Evolutionary conservation across 2,113 vertebrate species (phyloP).

Genomic region (Hippocampus barbouri): DNA sequence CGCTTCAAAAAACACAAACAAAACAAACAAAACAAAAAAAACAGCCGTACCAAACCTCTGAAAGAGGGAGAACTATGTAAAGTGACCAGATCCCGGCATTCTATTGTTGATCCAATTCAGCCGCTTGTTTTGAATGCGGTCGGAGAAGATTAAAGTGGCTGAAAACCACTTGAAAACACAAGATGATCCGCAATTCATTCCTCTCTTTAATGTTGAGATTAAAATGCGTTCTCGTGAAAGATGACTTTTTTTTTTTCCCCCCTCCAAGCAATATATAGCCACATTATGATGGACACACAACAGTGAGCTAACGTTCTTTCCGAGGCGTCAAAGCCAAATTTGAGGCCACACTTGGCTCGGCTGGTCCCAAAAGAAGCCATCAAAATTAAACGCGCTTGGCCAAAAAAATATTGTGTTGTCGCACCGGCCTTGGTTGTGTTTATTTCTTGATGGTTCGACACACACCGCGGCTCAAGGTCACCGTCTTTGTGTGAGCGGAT

Average conservation of each 20-base stretch:
- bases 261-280: conserved; percentile 7
- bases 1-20: conserved; percentile 3
- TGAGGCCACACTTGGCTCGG: conserved; percentile 6
- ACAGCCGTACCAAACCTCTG: conserved; percentile 9
- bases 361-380: conserved; percentile 18
- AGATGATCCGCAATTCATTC: conserved; percentile 2
- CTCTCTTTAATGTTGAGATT: conserved; percentile 20
- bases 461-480: conserved; percentile 45
- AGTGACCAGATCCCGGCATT: conserved; percentile 36
- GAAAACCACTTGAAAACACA: conserved; percentile 20
- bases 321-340: conserved; percentile 1
- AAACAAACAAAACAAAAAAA: background rate
- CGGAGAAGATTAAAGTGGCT: conserved; percentile 28
- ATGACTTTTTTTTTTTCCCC: background rate
- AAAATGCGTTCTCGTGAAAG: conserved; percentile 24
- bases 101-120: background rate
- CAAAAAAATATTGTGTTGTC: conserved; percentile 21
- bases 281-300: conserved; percentile 15
- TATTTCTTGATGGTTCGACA: conserved; percentile 44
- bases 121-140: conserved; percentile 23
- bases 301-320: conserved; percentile 3
- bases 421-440: conserved; percentile 40
- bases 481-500: conserved; percentile 16
- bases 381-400: conserved; percentile 45
- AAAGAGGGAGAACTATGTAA: conserved; percentile 6